phyloP scores from a whole-genome alignment of 2,797 vertebrate species.

The Ptychobarbus kaznakovi region DNA sequence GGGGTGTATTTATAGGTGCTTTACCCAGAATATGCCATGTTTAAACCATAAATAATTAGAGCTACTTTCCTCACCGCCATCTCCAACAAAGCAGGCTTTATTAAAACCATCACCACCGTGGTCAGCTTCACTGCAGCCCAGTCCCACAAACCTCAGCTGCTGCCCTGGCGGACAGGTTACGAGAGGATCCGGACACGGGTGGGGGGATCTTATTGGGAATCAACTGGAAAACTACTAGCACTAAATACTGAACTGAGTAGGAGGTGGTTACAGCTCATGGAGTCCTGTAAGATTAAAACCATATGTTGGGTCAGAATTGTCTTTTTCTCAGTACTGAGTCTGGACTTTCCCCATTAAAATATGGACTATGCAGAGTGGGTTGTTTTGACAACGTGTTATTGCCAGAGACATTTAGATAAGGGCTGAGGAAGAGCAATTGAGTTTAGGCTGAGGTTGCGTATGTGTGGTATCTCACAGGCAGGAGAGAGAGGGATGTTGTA shows the following conservation, averaged over 20 bases:
- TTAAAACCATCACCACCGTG: slow-evolving; percentile 79
- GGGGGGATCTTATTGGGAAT: slow-evolving; percentile 46
- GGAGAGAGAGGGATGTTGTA: slow-evolving; percentile 42
- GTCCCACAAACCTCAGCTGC: slow-evolving; percentile 44
- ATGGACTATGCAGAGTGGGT: slow-evolving; percentile 7
- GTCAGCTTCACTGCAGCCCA: slow-evolving; percentile 52
- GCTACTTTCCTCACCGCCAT: slow-evolving; percentile 68
- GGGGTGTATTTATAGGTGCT: slow-evolving; percentile 77
- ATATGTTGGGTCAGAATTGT: slow-evolving; percentile 44
- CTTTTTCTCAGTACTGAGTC: slow-evolving; percentile 12
- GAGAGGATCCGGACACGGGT: slow-evolving; percentile 19
- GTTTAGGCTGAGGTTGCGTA: slow-evolving; percentile 21
- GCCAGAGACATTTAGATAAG: slow-evolving; percentile 39
- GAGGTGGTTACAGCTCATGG: slow-evolving; percentile 37
- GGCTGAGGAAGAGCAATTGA: slow-evolving; percentile 37
- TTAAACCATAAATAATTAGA: slow-evolving; percentile 79
- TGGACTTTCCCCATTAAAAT: slow-evolving; percentile 37
- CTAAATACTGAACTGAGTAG: slow-evolving; percentile 47
- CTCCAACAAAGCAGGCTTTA: slow-evolving; percentile 78
- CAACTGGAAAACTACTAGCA: slow-evolving; percentile 59
- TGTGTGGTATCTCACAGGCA: slow-evolving; percentile 40
- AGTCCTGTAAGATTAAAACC: slow-evolving; percentile 53
- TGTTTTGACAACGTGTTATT: slow-evolving; percentile 43
- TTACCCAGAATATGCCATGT: slow-evolving; percentile 76
- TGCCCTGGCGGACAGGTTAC: slow-evolving; percentile 33